Evolutionary conservation across 2,888 invertebrate genomes (phyloP).

Genomic region (Tipula lateralis): DNA sequence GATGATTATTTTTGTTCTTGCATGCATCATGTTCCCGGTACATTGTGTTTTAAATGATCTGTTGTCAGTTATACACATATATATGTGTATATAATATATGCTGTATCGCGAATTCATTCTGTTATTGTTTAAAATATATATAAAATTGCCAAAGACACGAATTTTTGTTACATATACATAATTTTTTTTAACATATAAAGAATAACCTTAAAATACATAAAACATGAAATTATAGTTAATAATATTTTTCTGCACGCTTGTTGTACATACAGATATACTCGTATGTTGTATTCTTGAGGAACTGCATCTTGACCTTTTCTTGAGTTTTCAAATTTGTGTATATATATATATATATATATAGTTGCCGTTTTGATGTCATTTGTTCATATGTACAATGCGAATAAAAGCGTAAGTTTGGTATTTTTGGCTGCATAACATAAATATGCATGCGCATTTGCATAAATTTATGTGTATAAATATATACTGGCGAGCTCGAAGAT

Average conservation of each 20-base stretch:
- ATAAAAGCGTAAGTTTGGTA: not conserved
- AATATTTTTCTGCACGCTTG: conserved; percentile 15
- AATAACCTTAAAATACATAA: conserved; percentile 19
- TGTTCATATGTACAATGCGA: not conserved
- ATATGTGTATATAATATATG: not conserved
- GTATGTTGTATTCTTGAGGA: not conserved
- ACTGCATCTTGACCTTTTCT: not conserved
- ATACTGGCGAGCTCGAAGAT: too few relatives aligned
- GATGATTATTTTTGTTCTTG: not conserved
- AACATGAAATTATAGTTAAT: conserved; percentile 24
- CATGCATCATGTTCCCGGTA: not conserved
- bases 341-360: not conserved
- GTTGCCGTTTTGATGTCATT: not conserved
- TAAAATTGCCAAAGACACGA: not conserved
- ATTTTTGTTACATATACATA: not conserved
- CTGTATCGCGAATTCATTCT: not conserved
- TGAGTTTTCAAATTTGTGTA: not conserved
- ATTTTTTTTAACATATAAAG: not conserved
- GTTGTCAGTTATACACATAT: conserved; percentile 1
- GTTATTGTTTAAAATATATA: not conserved
- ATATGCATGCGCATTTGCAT: not conserved
- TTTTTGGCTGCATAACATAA: not conserved
- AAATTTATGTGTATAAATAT: too few relatives aligned
- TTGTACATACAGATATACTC: not conserved
- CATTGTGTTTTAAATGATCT: not conserved